Evolutionary conservation across 2,797 vertebrate genomes (phyloP), one percentile per base, ranked within the genome.

Genomic region (Rhyacichthys aspro): DNA sequence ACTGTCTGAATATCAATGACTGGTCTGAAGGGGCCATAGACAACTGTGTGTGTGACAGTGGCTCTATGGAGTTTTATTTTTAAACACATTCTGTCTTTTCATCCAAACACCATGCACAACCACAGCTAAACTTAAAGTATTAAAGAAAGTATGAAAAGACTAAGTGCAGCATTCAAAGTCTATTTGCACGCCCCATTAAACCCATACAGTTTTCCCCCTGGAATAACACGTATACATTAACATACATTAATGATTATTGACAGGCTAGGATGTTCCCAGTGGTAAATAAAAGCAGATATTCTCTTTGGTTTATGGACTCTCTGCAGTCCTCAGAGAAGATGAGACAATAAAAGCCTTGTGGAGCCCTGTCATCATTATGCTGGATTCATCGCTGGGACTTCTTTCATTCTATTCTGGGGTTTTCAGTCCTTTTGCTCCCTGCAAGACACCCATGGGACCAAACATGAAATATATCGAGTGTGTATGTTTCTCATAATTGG

Each of bases 401-500:
- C 63, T 62, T 56, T 19, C 45, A 38, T n/a, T 66, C 63, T 63
- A 47, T 48, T 73, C 55, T 46, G 47, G 61, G 57, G 62, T 72
- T 75, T 59, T 69, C 72, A 28, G 48, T 42, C 69, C 70, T 59
- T 64, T 48, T 18, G 56, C 76, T 43, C 58, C 47, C 73, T 74
- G 63, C 74, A 74, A 74, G 63, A 72, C 55, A 33, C 78, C 76
- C 84, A 12, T 0, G 81, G 82, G 86, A 86, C 71, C 55, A 52
- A 67, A 79, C 63, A 75, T 72, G 63, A 65, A 60, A 67, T 67
- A 66, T 53, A 73, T 45, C 60, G 76, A 68, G 52, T 7, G 39
- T 76, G 79, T 67, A 45, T 78, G 67, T 79, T 74, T 65, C 71
- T 74, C 45, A 59, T 88, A 89, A 89, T 90, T 87, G 83, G 76